Evolutionary conservation across 2,113 vertebrate genomes (phyloP).

Genomic region (Nesogale talazaci): DNA sequence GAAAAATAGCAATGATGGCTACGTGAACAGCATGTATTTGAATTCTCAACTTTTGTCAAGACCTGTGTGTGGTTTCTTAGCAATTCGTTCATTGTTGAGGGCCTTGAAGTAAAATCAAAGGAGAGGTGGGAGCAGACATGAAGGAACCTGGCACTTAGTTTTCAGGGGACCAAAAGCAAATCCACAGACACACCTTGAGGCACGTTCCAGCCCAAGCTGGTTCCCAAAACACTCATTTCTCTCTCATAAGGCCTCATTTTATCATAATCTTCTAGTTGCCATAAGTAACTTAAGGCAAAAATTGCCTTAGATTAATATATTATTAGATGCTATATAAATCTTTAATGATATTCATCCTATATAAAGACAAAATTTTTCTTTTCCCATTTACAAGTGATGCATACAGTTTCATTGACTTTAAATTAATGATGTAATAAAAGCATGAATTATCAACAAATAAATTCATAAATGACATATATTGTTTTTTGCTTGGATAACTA

Average conservation of each 20-base stretch:
- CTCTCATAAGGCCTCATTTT: neutral
- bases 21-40: neutral
- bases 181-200: neutral
- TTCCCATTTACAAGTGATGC: constrained; percentile 71
- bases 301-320: constrained; percentile 39
- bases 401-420: constrained; percentile 72
- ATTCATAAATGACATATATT: constrained; percentile 67
- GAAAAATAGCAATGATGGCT: neutral
- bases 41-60: neutral
- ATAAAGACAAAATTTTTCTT: constrained; percentile 74
- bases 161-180: neutral
- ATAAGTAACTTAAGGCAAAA: constrained; percentile 49
- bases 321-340: constrained; percentile 54
- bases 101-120: neutral
- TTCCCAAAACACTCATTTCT: neutral
- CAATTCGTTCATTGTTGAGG: neutral
- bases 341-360: constrained; percentile 65
- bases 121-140: neutral
- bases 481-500: constrained; percentile 50
- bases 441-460: constrained; percentile 73
- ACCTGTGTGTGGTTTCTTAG: neutral
- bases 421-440: constrained; percentile 74
- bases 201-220: neutral
- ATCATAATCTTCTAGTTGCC: neutral
- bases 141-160: neutral